phyloP scores from a whole-genome alignment of 1,140 invertebrate species.

The Drosophila oshimai region DNA sequence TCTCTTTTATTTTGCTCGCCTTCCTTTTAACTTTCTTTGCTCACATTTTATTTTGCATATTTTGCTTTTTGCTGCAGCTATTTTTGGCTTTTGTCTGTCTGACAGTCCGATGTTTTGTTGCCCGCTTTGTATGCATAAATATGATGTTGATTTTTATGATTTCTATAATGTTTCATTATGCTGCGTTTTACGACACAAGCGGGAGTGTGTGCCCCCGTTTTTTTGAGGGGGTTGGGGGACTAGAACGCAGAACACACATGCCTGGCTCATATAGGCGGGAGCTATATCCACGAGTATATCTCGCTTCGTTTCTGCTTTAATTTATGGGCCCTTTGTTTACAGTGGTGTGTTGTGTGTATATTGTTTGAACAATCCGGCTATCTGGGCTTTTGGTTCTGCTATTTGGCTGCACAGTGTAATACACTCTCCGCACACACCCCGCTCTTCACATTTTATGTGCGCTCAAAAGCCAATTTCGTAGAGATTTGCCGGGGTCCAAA shows the following conservation, averaged over 20 bases:
- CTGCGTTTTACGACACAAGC: conserved; percentile 72
- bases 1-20: conserved; percentile 17
- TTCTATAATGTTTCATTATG: conserved; percentile 81
- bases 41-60: conserved; percentile 38
- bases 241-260: conserved; percentile 22
- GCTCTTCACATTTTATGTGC: conserved; percentile 77
- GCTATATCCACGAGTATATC: conserved; percentile 18
- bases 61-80: conserved; percentile 41
- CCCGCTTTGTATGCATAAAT: conserved; percentile 65
- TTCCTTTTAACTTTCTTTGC: conserved; percentile 9
- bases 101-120: conserved; percentile 22
- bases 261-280: conserved; percentile 12
- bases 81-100: conserved; percentile 50
- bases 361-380: conserved; percentile 53
- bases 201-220: conserved; percentile 31
- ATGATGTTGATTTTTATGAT: conserved; percentile 81
- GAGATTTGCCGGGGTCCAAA: conserved; percentile 63
- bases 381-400: conserved; percentile 42
- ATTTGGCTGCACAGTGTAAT: conserved; percentile 68
- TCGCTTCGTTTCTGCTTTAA: conserved; percentile 69
- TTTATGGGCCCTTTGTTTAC: conserved; percentile 60
- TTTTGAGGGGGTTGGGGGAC: neutral
- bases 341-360: conserved; percentile 15
- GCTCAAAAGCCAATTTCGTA: conserved; percentile 80
- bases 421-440: conserved; percentile 27